Conservation (phyloP, 2,888 invertebrate genomes). For the Hypomecis punctinalis region DNA sequence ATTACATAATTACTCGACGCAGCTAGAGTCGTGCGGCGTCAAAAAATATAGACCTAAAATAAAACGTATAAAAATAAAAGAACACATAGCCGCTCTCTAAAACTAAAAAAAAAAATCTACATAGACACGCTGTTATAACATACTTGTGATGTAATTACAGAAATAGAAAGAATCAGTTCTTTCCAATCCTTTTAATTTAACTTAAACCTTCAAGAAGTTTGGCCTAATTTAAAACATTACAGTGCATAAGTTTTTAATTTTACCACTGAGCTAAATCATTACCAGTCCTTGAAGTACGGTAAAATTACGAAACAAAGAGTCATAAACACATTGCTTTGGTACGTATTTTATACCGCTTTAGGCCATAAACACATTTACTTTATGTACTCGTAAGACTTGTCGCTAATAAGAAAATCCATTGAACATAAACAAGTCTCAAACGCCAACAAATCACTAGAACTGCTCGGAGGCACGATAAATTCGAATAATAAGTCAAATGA, state of each 20-base stretch:
- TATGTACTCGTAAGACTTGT: slow-evolving; percentile 12
- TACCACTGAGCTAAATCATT: background rate
- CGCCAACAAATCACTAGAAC: slow-evolving; percentile 39
- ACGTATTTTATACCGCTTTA: background rate
- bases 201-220: no score
- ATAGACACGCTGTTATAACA: no score
- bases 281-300: background rate
- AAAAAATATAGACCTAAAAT: no score
- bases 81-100: no score
- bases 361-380: slow-evolving; percentile 14
- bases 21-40: no score
- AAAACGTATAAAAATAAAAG: no score
- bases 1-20: no score
- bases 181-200: no score
- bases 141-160: no score
- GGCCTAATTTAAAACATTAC: background rate
- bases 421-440: slow-evolving; percentile 31
- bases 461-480: slow-evolving; percentile 45
- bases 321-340: background rate
- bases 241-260: background rate
- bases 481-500: slow-evolving; percentile 46
- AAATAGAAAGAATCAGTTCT: no score
- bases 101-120: no score
- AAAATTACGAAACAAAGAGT: slow-evolving; percentile 18
- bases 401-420: slow-evolving; percentile 29